Conservation (phyloP, 1,140 invertebrate species). For the Liolophura sinensis region DNA sequence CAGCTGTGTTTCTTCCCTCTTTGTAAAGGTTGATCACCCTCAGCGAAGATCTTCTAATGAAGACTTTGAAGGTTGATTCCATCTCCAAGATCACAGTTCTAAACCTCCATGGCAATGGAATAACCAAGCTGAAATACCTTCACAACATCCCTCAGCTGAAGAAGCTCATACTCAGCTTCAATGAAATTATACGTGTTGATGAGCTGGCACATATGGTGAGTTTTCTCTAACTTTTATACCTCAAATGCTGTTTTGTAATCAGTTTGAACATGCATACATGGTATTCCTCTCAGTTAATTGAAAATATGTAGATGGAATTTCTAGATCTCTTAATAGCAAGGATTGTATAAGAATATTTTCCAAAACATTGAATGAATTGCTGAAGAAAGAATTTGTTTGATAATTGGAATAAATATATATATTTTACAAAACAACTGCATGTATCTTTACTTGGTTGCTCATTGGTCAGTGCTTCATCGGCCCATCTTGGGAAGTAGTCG, state of each 20-base stretch:
- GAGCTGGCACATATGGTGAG: constrained; percentile 52
- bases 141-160: constrained; percentile 36
- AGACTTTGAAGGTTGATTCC: constrained; percentile 26
- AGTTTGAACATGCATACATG: neutral
- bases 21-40: constrained; percentile 37
- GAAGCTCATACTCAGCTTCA: constrained; percentile 52
- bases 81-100: constrained; percentile 45
- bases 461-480: no score
- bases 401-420: no score
- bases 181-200: constrained; percentile 52
- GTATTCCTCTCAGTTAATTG: neutral
- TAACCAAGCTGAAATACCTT: constrained; percentile 48
- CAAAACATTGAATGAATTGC: no score
- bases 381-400: no score
- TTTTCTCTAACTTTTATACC: neutral
- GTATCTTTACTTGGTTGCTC: no score
- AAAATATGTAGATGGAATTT: no score
- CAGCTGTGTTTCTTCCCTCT: no score
- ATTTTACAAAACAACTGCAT: no score
- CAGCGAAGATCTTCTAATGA: constrained; percentile 48
- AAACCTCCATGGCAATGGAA: constrained; percentile 55
- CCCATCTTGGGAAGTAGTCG: no score
- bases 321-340: no score
- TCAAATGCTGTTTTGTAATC: neutral
- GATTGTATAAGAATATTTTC: no score